Evolutionary conservation across 1,140 invertebrate genomes (phyloP).

Genomic region (Macrostomum lignano): DNA sequence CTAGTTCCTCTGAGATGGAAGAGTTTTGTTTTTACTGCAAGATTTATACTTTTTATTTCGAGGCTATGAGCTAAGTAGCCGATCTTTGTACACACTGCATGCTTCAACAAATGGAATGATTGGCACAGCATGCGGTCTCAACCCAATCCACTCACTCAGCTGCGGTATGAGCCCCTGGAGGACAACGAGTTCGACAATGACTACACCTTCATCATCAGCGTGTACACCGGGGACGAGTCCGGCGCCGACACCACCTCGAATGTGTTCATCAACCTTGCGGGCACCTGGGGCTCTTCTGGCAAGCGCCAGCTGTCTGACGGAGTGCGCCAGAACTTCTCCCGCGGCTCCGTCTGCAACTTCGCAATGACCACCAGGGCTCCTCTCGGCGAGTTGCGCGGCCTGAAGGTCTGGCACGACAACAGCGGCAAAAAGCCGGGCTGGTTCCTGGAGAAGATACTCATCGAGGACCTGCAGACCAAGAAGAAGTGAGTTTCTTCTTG

Average conservation of each 20-base stretch:
- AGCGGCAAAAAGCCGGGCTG: slow-evolving; percentile 4
- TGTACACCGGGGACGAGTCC: neutral
- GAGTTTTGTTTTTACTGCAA: no score
- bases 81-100: no score
- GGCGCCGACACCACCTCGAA: neutral
- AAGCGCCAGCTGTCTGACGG: neutral
- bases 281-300: neutral
- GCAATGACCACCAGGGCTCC: slow-evolving; percentile 6
- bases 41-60: no score
- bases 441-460: slow-evolving; percentile 8
- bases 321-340: slow-evolving; percentile 1
- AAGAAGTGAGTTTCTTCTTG: neutral
- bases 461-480: slow-evolving; percentile 7
- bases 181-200: slow-evolving; percentile 1
- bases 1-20: no score
- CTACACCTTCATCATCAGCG: neutral
- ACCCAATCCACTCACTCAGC: neutral
- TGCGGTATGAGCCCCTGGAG: slow-evolving; percentile 1
- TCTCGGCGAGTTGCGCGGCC: slow-evolving; percentile 5
- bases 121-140: neutral
- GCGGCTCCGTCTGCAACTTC: slow-evolving; percentile 6
- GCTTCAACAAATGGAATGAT: no score
- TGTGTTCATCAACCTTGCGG: slow-evolving; percentile 2
- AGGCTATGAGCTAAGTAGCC: no score
- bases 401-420: slow-evolving; percentile 8